These are phyloP conservation scores for Nycticorax nycticorax DNA, from an alignment of 2,113 vertebrate genomes.

Conservation along the genomic window DNA sequence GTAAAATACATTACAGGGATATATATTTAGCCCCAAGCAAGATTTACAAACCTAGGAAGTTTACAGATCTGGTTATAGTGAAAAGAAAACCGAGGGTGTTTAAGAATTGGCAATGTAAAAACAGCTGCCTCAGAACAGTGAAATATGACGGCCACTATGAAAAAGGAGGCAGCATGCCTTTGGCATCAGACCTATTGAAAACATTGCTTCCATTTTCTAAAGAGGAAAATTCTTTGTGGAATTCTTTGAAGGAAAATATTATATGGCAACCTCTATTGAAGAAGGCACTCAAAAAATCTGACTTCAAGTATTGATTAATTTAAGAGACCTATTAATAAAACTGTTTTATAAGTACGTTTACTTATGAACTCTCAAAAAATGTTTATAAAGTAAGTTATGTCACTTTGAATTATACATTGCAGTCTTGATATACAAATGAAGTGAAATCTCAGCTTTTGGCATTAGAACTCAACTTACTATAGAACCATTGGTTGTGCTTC, in stretches of 20 bases:
- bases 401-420: background rate
- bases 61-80: conserved; percentile 37
- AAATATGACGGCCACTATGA: background rate
- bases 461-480: background rate
- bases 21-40: conserved; percentile 41
- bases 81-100: conserved; percentile 1
- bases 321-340: background rate
- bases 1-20: conserved; percentile 58
- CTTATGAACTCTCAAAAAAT: background rate
- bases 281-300: conserved; percentile 34
- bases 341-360: conserved; percentile 19
- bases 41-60: conserved; percentile 35
- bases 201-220: background rate
- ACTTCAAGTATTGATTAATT: background rate
- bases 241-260: background rate
- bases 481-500: background rate
- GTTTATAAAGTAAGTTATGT: conserved; percentile 46
- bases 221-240: background rate
- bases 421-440: background rate
- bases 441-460: background rate
- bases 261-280: background rate
- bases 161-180: background rate
- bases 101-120: background rate
- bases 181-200: background rate
- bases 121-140: background rate